A percentile compares a stretch with the other conserved stretches of the same genome.
Conservation (phyloP, 2,113 vertebrate genomes). For the Xyrauchen texanus region DNA sequence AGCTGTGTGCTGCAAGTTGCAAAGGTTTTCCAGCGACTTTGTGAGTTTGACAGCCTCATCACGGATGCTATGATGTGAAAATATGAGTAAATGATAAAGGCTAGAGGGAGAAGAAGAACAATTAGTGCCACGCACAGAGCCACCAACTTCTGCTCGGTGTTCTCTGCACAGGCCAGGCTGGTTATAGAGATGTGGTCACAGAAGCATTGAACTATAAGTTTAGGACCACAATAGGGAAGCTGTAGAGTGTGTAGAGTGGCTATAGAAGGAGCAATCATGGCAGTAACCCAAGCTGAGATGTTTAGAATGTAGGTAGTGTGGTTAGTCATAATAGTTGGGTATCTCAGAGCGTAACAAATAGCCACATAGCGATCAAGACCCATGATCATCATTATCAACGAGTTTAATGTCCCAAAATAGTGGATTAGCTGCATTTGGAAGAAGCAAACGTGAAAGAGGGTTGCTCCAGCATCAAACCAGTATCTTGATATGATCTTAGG, state of each 20-base stretch:
- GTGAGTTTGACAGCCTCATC: conserved; percentile 10
- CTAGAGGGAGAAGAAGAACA: conserved; percentile 48
- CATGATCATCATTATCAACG: conserved; percentile 61
- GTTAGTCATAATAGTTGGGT: conserved; percentile 54
- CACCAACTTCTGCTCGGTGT: not conserved
- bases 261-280: conserved; percentile 40
- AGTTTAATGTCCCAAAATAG: conserved; percentile 63
- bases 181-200: conserved; percentile 47
- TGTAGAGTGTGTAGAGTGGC: conserved; percentile 13
- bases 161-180: conserved; percentile 42
- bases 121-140: conserved; percentile 30
- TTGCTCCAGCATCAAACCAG: conserved; percentile 54
- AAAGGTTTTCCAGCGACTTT: conserved; percentile 48
- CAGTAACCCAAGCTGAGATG: conserved; percentile 47
- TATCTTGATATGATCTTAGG: conserved; percentile 62
- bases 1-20: conserved; percentile 55
- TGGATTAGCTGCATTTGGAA: conserved; percentile 59
- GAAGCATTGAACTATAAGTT: conserved; percentile 50
- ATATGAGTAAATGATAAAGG: conserved; percentile 54
- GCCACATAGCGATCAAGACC: conserved; percentile 61
- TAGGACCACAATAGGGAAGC: conserved; percentile 50
- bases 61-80: conserved; percentile 37
- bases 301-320: conserved; percentile 38
- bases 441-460: conserved; percentile 56
- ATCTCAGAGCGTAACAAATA: conserved; percentile 60